Evolutionary conservation across 2,888 invertebrate species (phyloP).

Genomic region (Tachystola acroxantha): DNA sequence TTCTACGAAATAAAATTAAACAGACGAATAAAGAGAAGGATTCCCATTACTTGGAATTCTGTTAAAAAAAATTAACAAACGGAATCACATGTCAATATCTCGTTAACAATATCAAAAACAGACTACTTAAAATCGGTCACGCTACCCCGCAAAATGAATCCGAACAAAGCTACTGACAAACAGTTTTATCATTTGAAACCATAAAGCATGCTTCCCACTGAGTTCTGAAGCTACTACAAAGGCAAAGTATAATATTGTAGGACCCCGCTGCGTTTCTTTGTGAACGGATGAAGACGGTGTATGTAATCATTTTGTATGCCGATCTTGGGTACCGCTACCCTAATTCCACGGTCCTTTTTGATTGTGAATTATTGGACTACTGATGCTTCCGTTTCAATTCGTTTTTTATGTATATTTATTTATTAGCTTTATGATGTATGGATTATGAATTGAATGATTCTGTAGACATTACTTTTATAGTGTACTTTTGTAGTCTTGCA

Average conservation of each 20-base stretch:
- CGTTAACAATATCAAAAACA: conserved; percentile 50
- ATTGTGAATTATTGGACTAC: conserved; percentile 71
- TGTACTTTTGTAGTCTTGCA: no score
- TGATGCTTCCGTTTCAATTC: conserved; percentile 68
- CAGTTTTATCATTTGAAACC: conserved; percentile 77
- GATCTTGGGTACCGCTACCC: conserved; percentile 68
- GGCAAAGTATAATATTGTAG: conserved; percentile 73
- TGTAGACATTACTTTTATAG: no score
- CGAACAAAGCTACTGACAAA: conserved; percentile 72
- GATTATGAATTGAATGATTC: not conserved
- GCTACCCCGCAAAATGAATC: conserved; percentile 56
- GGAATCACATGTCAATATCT: conserved; percentile 40
- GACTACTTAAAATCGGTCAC: conserved; percentile 53
- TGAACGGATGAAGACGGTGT: conserved; percentile 68
- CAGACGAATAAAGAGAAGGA: no score
- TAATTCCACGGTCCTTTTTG: conserved; percentile 68
- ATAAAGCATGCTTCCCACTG: conserved; percentile 75
- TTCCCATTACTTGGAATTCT: no score
- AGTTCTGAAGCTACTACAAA: conserved; percentile 68
- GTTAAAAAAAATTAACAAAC: conserved; percentile 4
- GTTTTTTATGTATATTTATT: conserved; percentile 58
- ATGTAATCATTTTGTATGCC: conserved; percentile 73
- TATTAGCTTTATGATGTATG: conserved; percentile 33
- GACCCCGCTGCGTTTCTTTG: conserved; percentile 74
- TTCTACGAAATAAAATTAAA: no score